Base-by-base conservation (phyloP, 2,113 vertebrate genomes). In the Psophia crepitans region DNA sequence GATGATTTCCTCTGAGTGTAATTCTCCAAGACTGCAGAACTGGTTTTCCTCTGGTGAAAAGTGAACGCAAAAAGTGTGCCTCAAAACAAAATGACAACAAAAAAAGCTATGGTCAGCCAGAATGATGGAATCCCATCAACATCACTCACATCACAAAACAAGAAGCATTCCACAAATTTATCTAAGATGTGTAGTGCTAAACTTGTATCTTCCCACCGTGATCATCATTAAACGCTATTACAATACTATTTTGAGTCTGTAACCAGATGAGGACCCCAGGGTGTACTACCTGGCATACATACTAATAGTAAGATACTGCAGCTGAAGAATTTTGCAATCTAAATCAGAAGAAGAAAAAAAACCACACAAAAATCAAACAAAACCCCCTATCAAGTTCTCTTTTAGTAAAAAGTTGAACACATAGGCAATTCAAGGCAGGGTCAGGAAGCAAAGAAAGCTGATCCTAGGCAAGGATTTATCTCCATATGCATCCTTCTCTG, bases 111-210 rank as follows among this genome's bases (percentile, higher is more conserved):
- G 12, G 35, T 33, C 37, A 86, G 21, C 22, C 26, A 74, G 23
- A 69, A 74, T 5, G 3, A 74, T 3, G 7, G 35, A 60, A 78
- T 33, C 27, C 8, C 43, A 58, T 74, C 41, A 69, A 35, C 5
- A 70, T n/a, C 13, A 57, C 12, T 16, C 20, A 19, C 16, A 43
- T 11, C 30, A 44, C 0, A 0, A 70, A 81, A 75, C 37, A 12
- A 83, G 14, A 3, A 71, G 16, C 37, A 41, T 65, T 58, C 46
- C 8, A 30, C 37, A 82, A 27, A 46, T 58, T 61, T 46, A 65
- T 81, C 64, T 33, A 5, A 39, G 24, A 4, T 22, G 3, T 8
- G 7, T 10, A 43, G 5, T 61, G 10, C 15, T 91, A 70, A 94
- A 81, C 37, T 57, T 74, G 3, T 8, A 54, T 66, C 51, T 74